Conservation (phyloP, 1,140 invertebrate species). For the Drosophila lini region DNA sequence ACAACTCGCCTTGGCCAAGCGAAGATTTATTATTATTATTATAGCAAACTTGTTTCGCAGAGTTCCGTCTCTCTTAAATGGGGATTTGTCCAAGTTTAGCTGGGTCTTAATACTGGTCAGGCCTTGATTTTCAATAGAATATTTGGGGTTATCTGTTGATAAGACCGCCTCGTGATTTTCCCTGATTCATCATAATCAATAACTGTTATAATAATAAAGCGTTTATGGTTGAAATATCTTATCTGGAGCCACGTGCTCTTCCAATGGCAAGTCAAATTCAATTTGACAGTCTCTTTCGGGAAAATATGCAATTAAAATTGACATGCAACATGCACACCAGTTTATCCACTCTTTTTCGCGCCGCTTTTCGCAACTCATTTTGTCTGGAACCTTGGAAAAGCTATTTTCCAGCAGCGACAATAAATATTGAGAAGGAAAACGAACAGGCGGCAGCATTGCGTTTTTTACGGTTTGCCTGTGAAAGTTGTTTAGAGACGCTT, state of each 20-base stretch:
- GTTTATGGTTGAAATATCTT: constrained; percentile 25
- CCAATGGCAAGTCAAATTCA: constrained; percentile 29
- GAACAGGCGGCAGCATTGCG: background rate
- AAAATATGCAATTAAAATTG: constrained; percentile 55
- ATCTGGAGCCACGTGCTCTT: constrained; percentile 20
- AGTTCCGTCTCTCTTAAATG: constrained; percentile 8
- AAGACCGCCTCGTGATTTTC: constrained; percentile 41
- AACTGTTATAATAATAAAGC: constrained; percentile 7
- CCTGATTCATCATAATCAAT: constrained; percentile 32
- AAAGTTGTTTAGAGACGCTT: constrained; percentile 42
- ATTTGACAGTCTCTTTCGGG: constrained; percentile 44
- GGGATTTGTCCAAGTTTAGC: constrained; percentile 24
- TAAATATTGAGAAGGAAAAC: constrained; percentile 38
- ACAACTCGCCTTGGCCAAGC: background rate
- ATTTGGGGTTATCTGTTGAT: constrained; percentile 37
- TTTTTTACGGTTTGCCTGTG: constrained; percentile 9
- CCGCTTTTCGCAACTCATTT: constrained; percentile 22
- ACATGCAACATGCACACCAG: constrained; percentile 46
- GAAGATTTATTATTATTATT: constrained; percentile 28
- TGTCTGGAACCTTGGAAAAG: constrained; percentile 56
- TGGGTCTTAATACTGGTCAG: background rate
- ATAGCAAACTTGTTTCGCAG: constrained; percentile 30
- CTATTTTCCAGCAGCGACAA: constrained; percentile 52
- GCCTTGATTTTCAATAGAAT: constrained; percentile 6
- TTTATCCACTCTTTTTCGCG: constrained; percentile 10